Evolutionary conservation across 2,888 invertebrate genomes (phyloP), one percentile per base, ranked within the genome.

Genomic region (Microchrysa polita): DNA sequence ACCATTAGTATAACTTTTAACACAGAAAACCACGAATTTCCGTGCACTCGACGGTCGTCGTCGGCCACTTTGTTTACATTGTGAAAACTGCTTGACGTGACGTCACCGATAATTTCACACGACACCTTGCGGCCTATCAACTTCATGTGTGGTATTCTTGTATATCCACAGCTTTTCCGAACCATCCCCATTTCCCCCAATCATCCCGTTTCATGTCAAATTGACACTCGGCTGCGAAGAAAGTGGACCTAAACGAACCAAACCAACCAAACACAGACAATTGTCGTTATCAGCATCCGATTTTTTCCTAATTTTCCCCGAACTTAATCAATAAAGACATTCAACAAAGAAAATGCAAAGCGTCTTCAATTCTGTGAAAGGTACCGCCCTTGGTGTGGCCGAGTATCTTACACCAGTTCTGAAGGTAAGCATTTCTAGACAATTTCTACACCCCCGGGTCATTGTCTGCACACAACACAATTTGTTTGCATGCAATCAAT

Each of bases 341-440:
- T 14, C 12, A 40, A 34, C 67, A 57, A 23, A 27, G 18, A 85
- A 78, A 81, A 98, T 98, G 97, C 97, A 98, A 86, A 96, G 93
- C 88, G 92, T 98, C 73, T 92, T 98, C 75, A 98, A 98, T 84
- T 91, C 93, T 40, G 93, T 98, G 5, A 98, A 98, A 86, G 96
- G 97, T 67, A 96, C 94, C 60, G 97, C 97, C 40, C 88, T 98
- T 27, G 95, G 94, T 77, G 96, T 98, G 42, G 99, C 98, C 22
- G 98, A 98, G 83, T 96, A 95, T 85, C 87, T 98, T 81, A 98
- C 97, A 77, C 98, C 99, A 72, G 93, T 99, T 72, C 86, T 99
- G 75, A 98, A 95, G 91, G 98, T 96, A 88, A 72, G 18, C 60
- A 5, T n/a, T 48, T 12, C 48, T 5, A 12, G 53, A 65, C 74